Evolutionary conservation across 2,113 vertebrate genomes (phyloP), one percentile per base, ranked within the genome.

Genomic region (Eurystomus gularis): DNA sequence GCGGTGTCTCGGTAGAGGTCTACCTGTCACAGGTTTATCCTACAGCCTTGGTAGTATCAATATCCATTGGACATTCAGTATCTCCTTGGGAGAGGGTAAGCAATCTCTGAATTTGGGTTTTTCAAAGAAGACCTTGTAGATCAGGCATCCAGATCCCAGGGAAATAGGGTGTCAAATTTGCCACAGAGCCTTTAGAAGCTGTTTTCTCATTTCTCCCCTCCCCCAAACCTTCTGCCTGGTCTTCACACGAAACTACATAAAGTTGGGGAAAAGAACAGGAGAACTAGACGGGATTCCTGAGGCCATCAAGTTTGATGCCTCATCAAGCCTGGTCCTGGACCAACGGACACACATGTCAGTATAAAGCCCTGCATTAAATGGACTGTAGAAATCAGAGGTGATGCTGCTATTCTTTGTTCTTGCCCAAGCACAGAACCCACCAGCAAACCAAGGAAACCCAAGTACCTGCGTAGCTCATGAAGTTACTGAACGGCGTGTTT

Each of bases 381-480:
- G 46, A 62, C 26, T 37, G 64, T 9, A 81, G 39, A 49, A 85
- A 52, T 46, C 31, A 46, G 55, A n/a, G 17, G 7, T 18, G 39
- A 42, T 2, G 4, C 18, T 48, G 48, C 29, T 42, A 7, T 24
- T 83, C 58, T 65, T 31, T 46, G 17, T 1, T 73, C 64, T 48
- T 31, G 4, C 37, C 42, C 68, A 73, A 18, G 9, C 72, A 51
- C 58, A 88, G 39, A 58, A 12, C 6, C 18, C 29, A n/a, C 3
- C 21, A 33, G 29, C 42, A 83, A 55, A 26, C 12, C 2, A 0
- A 69, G 52, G 40, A 58, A 44, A 66, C 24, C 33, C 40, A 64
- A 19, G 46, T 97, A 99, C 99, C 99, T 98, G 99, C 98, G 1
- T 99, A 99, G 95, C 99, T 99, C 99, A 99, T 99, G 98, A 99